Evolutionary conservation across 1,140 invertebrate genomes (phyloP), one percentile per base, ranked within the genome.

Genomic region (Lucilia cuprina): DNA sequence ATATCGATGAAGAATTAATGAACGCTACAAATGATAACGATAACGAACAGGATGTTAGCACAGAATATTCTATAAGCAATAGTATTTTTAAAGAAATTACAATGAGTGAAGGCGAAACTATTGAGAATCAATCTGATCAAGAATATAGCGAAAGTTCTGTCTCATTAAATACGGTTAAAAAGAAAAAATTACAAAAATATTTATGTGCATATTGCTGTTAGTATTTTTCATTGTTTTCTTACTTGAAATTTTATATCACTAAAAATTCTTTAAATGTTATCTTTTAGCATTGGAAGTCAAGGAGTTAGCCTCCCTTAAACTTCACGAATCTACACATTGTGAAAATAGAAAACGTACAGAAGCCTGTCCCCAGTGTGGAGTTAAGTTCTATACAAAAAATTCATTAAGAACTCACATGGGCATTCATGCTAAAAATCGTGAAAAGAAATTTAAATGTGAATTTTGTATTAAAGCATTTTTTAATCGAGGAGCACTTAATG

Each of bases 381-480:
- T 35, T 25, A 82, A 74, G 50, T 82, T 82, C 21, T 84, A 35
- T 35, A 74, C 50, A 9, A 60, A 74, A 74, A 14, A 17, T 2
- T 60, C 78, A 8, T 49, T 49, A 10, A n/a, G 65, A 49, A 30
- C 3, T 5, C 84, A 84, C 34, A 47, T 49, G n/a, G 49, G 50
- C 19, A 82, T 19, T 17, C 84, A 84, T 41, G 35, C 82, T n/a
- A 13, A 49, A 74, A 82, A 82, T 19, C 84, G 84, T 17, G 14
- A 84, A 82, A 35, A 60, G 12, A n/a, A 30, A 82, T 84, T 49
- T 35, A 41, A 82, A 74, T 84, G 84, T 75, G 80, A 84, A 30
- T 30, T 82, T 19, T 84, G 84, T 65, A 78, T 74, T 1, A 82
- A 84, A 50, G n/a, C 78, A 14, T 84, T 82, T 14, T 84, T 82